Evolutionary conservation across 1,140 invertebrate genomes (phyloP).

Genomic region (Centruroides sculpturatus): DNA sequence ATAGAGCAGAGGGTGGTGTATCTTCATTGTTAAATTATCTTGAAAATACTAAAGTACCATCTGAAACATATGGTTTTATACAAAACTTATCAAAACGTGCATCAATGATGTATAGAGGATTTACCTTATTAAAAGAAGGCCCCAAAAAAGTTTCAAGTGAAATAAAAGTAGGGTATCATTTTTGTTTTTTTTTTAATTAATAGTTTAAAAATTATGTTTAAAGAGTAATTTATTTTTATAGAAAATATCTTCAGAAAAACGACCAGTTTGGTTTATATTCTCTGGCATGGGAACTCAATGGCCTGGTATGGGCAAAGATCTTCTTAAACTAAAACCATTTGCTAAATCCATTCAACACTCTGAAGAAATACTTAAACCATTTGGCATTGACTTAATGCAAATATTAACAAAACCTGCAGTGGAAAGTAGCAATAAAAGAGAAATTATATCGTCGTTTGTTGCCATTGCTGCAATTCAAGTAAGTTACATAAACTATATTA

Average conservation of each 20-base stretch:
- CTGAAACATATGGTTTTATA: too few species aligned
- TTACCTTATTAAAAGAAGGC: too few species aligned
- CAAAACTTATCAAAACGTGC: too few species aligned
- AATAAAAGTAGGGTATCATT: too few species aligned
- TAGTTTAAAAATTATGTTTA: too few species aligned
- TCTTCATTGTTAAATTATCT: conserved; percentile 45
- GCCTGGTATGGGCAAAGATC: conserved; percentile 75
- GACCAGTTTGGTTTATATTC: conserved; percentile 86
- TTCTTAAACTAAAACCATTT: conserved; percentile 69
- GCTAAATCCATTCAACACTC: conserved; percentile 56
- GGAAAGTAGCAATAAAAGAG: conserved; percentile 1
- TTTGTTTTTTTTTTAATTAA: too few species aligned
- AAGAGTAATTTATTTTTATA: not conserved
- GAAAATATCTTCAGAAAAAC: conserved; percentile 23
- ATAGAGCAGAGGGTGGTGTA: conserved; percentile 68
- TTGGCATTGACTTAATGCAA: conserved; percentile 52
- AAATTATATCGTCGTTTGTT: conserved; percentile 47
- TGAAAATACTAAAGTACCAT: conserved; percentile 32
- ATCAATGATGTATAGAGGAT: too few species aligned
- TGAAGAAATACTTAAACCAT: conserved; percentile 53
- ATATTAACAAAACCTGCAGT: not conserved
- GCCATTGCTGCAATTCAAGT: conserved; percentile 88
- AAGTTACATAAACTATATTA: conserved; percentile 10
- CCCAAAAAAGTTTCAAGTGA: too few species aligned
- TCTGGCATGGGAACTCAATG: conserved; percentile 96